Base-by-base conservation (phyloP, 2,113 vertebrate genomes). In the Microtus pennsylvanicus region DNA sequence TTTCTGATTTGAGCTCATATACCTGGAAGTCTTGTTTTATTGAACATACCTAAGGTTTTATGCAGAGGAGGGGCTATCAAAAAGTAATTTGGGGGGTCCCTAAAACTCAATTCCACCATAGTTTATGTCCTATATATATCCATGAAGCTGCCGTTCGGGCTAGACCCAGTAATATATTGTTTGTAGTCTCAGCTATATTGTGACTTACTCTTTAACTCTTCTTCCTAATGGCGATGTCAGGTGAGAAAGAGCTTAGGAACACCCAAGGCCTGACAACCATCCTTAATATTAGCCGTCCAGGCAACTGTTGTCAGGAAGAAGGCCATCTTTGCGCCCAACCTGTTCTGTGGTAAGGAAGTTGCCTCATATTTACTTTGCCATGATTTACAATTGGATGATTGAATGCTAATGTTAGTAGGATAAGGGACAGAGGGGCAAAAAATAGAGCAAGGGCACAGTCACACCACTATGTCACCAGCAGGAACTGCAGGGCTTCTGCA, bases 131-230 rank as follows among this genome's bases (percentile, higher is more conserved):
- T 10, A 14, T 52, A 17, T n/a, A n/a, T 87, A 55, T 12, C 52
- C 78, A 82, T 24, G 74, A 95, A 92, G 75, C 42, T 94, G 21
- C 42, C 89, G 50, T 35, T 94, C 42, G 88, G 52, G 19, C n/a
- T 22, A 21, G n/a, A 96, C 26, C 50, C 38, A 93, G 91, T 96
- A 95, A 95, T 86, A 52, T 0, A 1, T 85, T 90, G 83, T 94
- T 83, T 81, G 82, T 24, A 77, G 26, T 21, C 24, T 47, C 35
- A 7, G 47, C 16, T 67, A 33, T 22, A 33, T 75, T 61, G 65
- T 58, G 58, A 85, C 70, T 70, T 38, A 13, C 52, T 70, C 28
- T 74, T 26, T 52, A 89, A 95, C 55, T 87, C 65, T 45, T 88
- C 69, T 67, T 63, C 28, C 3, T 4, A 67, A 47, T 50, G 45